Evolutionary conservation across 2,888 invertebrate species (phyloP).

Genomic region (Thymelicus sylvestris): DNA sequence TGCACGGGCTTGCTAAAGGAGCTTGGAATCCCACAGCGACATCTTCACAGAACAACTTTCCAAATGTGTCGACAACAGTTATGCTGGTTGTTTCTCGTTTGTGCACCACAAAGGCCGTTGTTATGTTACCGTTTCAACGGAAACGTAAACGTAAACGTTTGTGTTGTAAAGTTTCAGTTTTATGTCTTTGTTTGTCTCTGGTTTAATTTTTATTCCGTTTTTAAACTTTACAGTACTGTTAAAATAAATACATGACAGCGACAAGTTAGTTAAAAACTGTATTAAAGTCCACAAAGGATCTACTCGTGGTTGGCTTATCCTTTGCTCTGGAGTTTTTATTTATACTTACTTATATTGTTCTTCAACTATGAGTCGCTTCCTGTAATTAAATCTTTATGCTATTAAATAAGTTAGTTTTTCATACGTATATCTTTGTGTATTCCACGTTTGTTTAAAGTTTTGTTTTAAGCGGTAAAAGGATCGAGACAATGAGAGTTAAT

Average conservation of each 20-base stretch:
- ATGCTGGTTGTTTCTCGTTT: conserved; percentile 37
- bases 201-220: conserved; percentile 9
- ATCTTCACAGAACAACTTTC: conserved; percentile 72
- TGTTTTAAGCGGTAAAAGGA: too few relatives aligned
- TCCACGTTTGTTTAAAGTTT: too few relatives aligned
- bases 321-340: background rate
- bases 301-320: background rate
- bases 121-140: conserved; percentile 27
- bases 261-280: background rate
- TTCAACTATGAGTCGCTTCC: too few relatives aligned
- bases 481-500: too few relatives aligned
- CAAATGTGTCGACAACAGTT: conserved; percentile 58
- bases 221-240: background rate
- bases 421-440: too few relatives aligned
- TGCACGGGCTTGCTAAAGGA: conserved; percentile 67
- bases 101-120: conserved; percentile 35
- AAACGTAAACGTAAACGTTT: conserved; percentile 29
- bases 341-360: background rate
- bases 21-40: conserved; percentile 69
- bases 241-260: background rate
- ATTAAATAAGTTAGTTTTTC: too few relatives aligned
- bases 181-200: conserved; percentile 20
- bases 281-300: background rate
- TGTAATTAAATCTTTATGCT: too few relatives aligned
- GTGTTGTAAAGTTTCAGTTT: conserved; percentile 33